Base-by-base conservation (phyloP, 2,113 vertebrate species). In the Neoarius graeffei region DNA sequence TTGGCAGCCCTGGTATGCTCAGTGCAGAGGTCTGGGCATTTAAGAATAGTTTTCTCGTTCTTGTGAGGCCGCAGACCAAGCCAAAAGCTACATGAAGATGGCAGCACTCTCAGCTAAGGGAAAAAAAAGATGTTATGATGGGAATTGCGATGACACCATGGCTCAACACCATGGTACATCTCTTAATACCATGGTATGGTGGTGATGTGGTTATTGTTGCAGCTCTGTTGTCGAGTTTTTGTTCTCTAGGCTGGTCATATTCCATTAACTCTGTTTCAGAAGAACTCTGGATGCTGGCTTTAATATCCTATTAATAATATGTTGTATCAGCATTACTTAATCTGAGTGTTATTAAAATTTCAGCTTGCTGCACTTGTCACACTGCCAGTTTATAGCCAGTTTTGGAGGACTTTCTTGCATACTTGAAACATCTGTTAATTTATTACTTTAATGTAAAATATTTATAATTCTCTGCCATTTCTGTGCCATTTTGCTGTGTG, bases 311-410 rank as follows among this genome's bases (percentile, higher is more conserved):
- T 95, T 83, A 96, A 95, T 95, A 91, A 95, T 94, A 91, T 90
- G 94, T 86, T 89, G 92, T 89, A 89, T 92, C 91, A 91, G 92
- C 92, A 88, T 66, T 87, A 87, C 82, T 86, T 30, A 54, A 85
- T 92, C 93, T 93, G 92, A 81, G 76, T 79, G 85, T 87, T 91
- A 94, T 95, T 92, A 94, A 95, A 93, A 84, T 92, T 94, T 94
- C 85, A 95, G 91, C 89, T 91, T 92, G 93, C 92, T 93, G 91
- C 73, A 80, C 88, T 89, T 83, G 57, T 93, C 91, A 88, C 88
- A 77, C 85, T 91, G 86, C 90, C 91, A 88, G 89, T 89, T 94
- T 56, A 52, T 35, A 71, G 67, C 27, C 67, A 35, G 13, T 35
- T 91, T 90, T 88, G 81, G 86, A 71, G 56, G 57, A 81, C 59